Base-by-base conservation (phyloP, 2,113 vertebrate genomes). In the Pomatorhinus ruficollis region DNA sequence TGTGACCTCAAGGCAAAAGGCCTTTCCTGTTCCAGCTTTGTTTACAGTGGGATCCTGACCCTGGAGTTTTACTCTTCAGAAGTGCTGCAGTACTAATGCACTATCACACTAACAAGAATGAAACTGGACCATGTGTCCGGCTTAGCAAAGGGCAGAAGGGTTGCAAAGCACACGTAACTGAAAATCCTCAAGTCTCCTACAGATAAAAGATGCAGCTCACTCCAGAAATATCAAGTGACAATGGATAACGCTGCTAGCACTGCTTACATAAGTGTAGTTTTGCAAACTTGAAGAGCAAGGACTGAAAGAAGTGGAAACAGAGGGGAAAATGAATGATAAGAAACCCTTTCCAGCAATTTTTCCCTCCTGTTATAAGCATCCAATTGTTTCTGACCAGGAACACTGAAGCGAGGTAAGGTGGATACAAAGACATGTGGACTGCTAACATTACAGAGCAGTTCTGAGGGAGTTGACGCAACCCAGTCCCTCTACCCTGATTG, bases 151-250 rank as follows among this genome's bases (percentile, higher is more conserved):
- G 74, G n/a, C 28, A 89, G 45, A 45, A 44, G 23, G 44, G 57
- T 15, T 82, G 61, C 74, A 82, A 79, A 79, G 70, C 50, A 84
- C 44, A 52, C 1, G 1, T 44, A 59, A 79, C 70, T 71, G 52
- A 93, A 93, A 91, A 90, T 83, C 71, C 39, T 68, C 44, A 47
- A 66, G 66, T 82, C 72, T 95, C 37, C 56, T 61, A 33, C 37
- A 90, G 47, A 90, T 35, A 83, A 93, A 92, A 93, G 87, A 84
- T 15, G 31, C 40, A 72, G 63, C 54, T 91, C 53, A 56, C 45
- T 83, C 4, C 1, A 93, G 24, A 92, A 87, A 87, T 47, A 91
- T 10, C 56, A 94, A 89, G 44, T 82, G 87, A 77, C 90, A 94
- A 74, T 9, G 24, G 59, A 35, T 53, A 95, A 93, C 25, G 47